Conservation (phyloP, 2,113 vertebrate genomes). For the Rhea americana region DNA sequence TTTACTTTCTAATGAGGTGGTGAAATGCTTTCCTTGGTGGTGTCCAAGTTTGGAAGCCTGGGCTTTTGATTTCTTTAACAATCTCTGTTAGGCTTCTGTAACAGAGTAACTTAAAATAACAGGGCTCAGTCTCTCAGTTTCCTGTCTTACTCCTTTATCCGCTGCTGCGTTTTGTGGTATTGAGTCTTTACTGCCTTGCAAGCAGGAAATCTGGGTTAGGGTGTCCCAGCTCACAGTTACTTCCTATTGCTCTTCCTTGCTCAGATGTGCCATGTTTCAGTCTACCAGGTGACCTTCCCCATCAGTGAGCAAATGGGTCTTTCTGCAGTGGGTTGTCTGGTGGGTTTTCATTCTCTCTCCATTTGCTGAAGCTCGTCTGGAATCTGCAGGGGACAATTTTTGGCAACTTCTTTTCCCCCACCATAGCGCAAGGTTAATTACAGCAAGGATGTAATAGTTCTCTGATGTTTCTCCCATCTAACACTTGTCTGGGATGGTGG, state of each 20-base stretch:
- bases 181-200: not conserved
- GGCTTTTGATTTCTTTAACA: not conserved
- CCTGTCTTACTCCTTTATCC: rapidly evolving
- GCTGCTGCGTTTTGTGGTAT: rapidly evolving
- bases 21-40: rapidly evolving
- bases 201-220: not conserved
- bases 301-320: rapidly evolving
- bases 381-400: rapidly evolving
- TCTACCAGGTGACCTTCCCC: not conserved
- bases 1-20: not conserved
- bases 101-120: rapidly evolving
- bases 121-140: not conserved
- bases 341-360: not conserved
- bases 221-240: not conserved
- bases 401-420: not conserved
- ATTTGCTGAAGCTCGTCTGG: too few relatives aligned
- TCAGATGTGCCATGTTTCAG: rapidly evolving
- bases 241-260: not conserved
- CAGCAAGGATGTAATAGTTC: not conserved
- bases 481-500: not conserved
- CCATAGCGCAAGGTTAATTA: not conserved
- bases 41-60: not conserved
- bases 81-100: not conserved
- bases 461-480: not conserved
- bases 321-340: not conserved